These are phyloP conservation scores for Labeo catla DNA, from an alignment of 2,113 vertebrate genomes.

Conservation along the genomic window DNA sequence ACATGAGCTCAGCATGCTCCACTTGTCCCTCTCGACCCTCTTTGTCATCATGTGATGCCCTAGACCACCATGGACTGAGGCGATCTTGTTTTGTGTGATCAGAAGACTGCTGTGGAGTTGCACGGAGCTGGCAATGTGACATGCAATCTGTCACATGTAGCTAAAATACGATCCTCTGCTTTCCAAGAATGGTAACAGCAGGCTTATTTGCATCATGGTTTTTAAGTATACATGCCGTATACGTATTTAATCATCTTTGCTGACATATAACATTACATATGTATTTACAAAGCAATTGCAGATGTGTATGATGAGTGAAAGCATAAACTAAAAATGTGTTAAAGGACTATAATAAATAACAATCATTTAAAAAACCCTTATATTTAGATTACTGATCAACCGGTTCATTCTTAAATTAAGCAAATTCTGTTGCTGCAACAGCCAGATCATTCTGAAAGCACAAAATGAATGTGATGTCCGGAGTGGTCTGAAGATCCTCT, in stretches of 20 bases:
- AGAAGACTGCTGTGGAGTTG: not conserved
- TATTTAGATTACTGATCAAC: not conserved
- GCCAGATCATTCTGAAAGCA: not conserved
- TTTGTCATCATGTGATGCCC: not conserved
- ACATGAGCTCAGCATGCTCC: constrained; percentile 57
- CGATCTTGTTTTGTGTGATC: not conserved
- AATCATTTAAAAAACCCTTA: not conserved
- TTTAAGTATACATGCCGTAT: not conserved
- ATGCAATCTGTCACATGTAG: not conserved
- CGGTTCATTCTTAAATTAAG: not conserved
- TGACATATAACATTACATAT: not conserved
- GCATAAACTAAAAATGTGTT: not conserved
- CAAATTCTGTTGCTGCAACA: not conserved
- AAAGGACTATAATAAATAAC: not conserved
- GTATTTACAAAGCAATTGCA: constrained; percentile 5
- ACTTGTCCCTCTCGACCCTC: constrained; percentile 49
- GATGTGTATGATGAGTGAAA: not conserved
- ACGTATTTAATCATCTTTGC: not conserved
- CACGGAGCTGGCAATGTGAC: constrained; percentile 6
- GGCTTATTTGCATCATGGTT: not conserved
- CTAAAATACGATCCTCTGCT: not conserved
- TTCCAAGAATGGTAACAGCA: not conserved
- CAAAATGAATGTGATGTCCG: not conserved
- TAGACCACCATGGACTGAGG: constrained; percentile 18
- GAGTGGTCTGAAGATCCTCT: not conserved